These are phyloP conservation scores for Eupsittula cactorum DNA, from an alignment of 2,113 vertebrate genomes.

Conservation along the genomic window DNA sequence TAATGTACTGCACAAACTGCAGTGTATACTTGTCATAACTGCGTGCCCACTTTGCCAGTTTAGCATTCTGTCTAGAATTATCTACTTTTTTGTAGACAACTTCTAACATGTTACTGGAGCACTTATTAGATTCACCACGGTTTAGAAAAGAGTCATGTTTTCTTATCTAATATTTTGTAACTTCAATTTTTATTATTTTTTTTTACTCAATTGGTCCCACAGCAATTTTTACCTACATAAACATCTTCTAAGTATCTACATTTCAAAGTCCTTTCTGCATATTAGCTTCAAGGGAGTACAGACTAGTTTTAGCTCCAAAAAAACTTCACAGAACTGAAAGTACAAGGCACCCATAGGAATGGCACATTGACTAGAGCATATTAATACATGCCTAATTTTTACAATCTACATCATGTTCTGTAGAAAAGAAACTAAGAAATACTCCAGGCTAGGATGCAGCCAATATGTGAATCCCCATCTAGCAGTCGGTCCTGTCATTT, in stretches of 20 bases:
- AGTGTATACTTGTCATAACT: background rate
- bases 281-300: background rate
- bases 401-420: background rate
- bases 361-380: background rate
- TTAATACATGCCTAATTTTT: background rate
- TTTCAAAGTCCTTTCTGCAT: background rate
- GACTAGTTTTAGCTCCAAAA: background rate
- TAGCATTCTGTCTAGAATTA: background rate
- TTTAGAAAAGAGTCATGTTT: background rate
- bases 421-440: background rate
- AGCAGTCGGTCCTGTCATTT: rapidly evolving
- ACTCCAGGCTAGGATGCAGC: background rate
- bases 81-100: background rate
- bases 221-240: background rate
- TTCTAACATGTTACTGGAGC: background rate
- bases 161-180: background rate
- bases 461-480: background rate
- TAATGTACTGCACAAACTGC: background rate
- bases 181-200: background rate
- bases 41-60: background rate
- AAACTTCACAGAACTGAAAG: background rate
- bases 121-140: background rate
- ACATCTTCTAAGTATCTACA: background rate
- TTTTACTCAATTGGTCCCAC: background rate
- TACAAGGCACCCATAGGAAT: background rate